Evolutionary conservation across 2,888 invertebrate species (phyloP).

Genomic region (Himalopsyche japonica): DNA sequence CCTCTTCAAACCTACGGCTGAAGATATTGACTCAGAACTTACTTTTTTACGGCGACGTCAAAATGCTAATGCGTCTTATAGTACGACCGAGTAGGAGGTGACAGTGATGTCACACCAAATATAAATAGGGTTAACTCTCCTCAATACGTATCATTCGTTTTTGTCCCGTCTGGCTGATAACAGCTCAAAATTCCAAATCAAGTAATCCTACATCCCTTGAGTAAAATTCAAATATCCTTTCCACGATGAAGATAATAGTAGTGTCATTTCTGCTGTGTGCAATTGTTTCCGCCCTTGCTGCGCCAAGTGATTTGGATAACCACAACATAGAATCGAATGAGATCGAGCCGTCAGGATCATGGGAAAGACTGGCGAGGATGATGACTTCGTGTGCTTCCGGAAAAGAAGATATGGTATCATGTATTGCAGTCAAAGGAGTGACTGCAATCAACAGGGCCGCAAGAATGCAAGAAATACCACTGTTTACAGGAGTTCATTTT

Average conservation of each 20-base stretch:
- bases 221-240: not conserved
- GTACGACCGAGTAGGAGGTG: conserved; percentile 14
- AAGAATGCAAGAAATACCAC: conserved; percentile 59
- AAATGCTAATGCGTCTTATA: conserved; percentile 22
- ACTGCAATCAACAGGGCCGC: conserved; percentile 60
- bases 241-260: not conserved
- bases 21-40: conserved; percentile 3
- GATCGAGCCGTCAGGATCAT: conserved; percentile 39
- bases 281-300: conserved; percentile 43
- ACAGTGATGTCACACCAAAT: conserved; percentile 33
- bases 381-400: conserved; percentile 48
- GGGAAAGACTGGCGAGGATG: conserved; percentile 48
- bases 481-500: conserved; percentile 63
- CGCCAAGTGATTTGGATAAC: conserved; percentile 44
- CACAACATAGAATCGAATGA: conserved; percentile 43
- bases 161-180: conserved; percentile 15
- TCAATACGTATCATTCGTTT: conserved; percentile 28
- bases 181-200: conserved; percentile 28
- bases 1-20: conserved; percentile 9
- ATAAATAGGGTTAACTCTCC: conserved; percentile 33
- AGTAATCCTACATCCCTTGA: conserved; percentile 39
- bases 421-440: conserved; percentile 63
- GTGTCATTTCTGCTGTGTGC: conserved; percentile 41
- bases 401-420: conserved; percentile 57
- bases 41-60: not conserved